Conservation (phyloP, 2,888 invertebrate species). For the Drosophila siamana region DNA sequence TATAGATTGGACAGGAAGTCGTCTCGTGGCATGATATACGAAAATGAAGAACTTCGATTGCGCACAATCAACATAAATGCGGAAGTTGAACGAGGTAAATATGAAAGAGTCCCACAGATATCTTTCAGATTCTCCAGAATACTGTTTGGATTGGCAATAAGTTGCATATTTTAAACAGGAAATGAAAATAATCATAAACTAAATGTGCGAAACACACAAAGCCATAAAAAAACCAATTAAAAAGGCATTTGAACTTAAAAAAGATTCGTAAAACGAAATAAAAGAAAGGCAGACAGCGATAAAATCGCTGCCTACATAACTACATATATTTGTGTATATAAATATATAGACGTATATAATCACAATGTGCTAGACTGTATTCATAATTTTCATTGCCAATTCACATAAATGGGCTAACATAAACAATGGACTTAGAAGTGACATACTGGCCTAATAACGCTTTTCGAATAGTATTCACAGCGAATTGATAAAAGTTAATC, state of each 20-base stretch:
- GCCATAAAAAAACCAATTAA: slow-evolving; percentile 65
- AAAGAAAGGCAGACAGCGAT: slow-evolving; percentile 29
- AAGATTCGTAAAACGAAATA: slow-evolving; percentile 37
- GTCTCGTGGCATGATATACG: slow-evolving; percentile 96
- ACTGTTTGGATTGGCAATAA: neutral
- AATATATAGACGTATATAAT: neutral
- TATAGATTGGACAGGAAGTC: slow-evolving; percentile 94
- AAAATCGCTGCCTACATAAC: neutral
- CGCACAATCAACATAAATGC: slow-evolving; percentile 96
- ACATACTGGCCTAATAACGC: slow-evolving; percentile 39
- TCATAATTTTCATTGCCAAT: slow-evolving; percentile 63
- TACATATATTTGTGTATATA: slow-evolving; percentile 3
- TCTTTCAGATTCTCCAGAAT: neutral
- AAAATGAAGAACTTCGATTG: slow-evolving; percentile 95
- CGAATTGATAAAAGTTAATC: neutral
- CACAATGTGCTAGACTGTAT: neutral
- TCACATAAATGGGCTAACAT: slow-evolving; percentile 44
- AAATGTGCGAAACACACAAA: slow-evolving; percentile 37
- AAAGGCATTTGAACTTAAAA: slow-evolving; percentile 61
- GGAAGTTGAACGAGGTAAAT: slow-evolving; percentile 94
- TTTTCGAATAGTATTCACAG: neutral
- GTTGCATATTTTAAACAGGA: slow-evolving; percentile 30
- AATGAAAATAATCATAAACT: slow-evolving; percentile 48
- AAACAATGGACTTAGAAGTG: slow-evolving; percentile 63
- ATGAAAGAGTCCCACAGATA: neutral